A percentile compares a stretch with the other conserved stretches of the same genome.
Conservation (phyloP, 2,888 invertebrate genomes). For the Spilarctia lutea region DNA sequence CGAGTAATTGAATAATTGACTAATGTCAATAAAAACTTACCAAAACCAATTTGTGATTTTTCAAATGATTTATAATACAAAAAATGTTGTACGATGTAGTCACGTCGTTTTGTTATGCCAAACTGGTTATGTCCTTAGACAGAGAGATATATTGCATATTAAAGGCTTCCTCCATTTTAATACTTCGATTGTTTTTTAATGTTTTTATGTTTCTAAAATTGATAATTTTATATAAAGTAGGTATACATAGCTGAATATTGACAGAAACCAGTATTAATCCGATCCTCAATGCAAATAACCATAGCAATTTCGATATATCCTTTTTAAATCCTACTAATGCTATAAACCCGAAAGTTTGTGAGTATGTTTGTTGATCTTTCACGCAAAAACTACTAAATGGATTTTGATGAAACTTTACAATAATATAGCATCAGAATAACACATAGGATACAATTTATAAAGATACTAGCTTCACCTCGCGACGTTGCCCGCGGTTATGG, state of each 20-base stretch:
- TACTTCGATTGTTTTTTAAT: conserved; percentile 31
- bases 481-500: no score
- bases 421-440: no score
- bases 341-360: no score
- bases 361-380: no score
- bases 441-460: no score
- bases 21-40: conserved; percentile 58
- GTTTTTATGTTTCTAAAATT: conserved; percentile 15
- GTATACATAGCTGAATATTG: neutral
- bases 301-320: neutral
- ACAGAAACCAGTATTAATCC: neutral
- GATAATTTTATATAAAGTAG: conserved; percentile 5
- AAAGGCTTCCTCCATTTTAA: conserved; percentile 50
- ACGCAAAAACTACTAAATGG: no score
- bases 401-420: no score
- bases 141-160: conserved; percentile 42
- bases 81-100: conserved; percentile 55
- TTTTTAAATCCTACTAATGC: no score
- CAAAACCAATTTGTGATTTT: conserved; percentile 56
- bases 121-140: conserved; percentile 51
- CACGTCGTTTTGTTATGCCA: conserved; percentile 50
- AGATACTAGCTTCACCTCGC: no score
- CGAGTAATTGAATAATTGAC: conserved; percentile 55
- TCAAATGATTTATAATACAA: conserved; percentile 49
- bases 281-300: neutral